Conservation (phyloP, 2,113 vertebrate genomes). For the Myrmecobius fasciatus region DNA sequence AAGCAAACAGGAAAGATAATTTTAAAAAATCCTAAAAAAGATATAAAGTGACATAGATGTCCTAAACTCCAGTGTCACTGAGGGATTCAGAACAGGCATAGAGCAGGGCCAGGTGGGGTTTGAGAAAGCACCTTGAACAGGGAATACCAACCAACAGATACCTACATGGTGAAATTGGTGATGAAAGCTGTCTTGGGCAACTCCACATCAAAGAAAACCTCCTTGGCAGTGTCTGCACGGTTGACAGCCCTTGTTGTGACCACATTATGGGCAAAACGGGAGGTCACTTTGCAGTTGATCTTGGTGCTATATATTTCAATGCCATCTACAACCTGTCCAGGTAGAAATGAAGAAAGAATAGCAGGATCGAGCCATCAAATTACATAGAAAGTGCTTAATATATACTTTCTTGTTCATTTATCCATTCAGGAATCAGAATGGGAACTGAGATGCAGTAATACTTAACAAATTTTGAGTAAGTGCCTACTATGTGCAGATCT, state of each 20-base stretch:
- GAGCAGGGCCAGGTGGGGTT: not conserved
- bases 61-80: not conserved
- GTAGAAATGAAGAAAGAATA: not conserved
- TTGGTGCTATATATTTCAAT: conserved; percentile 92
- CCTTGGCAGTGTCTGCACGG: conserved; percentile 84
- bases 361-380: not conserved
- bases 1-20: not conserved
- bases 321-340: conserved; percentile 20
- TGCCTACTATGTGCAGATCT: not conserved
- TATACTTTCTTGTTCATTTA: not conserved
- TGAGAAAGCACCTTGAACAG: not conserved
- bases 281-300: conserved; percentile 89
- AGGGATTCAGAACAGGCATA: not conserved
- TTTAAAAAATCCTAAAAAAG: not conserved
- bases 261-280: conserved; percentile 91
- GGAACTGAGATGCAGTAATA: not conserved
- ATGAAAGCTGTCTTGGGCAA: conserved; percentile 96
- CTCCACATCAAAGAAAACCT: conserved; percentile 91
- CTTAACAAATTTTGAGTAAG: not conserved
- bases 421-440: not conserved
- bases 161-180: conserved; percentile 94
- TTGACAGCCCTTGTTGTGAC: conserved; percentile 92
- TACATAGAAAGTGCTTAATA: not conserved
- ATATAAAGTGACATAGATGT: not conserved
- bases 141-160: not conserved